phyloP scores from a whole-genome alignment of 2,888 invertebrate species.

The Lepeophtheirus nordmannii region DNA sequence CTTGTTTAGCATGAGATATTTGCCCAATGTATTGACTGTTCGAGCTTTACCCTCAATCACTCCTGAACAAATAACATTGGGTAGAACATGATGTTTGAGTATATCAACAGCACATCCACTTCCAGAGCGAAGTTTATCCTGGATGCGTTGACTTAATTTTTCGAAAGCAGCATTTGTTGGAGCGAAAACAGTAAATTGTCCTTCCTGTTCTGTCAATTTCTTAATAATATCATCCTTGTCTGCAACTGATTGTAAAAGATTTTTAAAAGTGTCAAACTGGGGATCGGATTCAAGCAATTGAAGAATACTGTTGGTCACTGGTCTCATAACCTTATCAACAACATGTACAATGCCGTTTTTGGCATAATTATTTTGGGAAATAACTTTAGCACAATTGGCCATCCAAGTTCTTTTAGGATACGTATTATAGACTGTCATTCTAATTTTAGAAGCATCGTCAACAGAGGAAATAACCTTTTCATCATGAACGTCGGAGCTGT shows the following conservation, averaged over 20 bases:
- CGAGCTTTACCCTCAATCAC: slow-evolving; percentile 43
- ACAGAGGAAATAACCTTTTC: slow-evolving; percentile 32
- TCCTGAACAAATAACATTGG: slow-evolving; percentile 49
- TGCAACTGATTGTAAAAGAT: slow-evolving; percentile 31
- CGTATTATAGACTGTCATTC: slow-evolving; percentile 44
- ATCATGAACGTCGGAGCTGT: slow-evolving; percentile 32
- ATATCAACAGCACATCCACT: slow-evolving; percentile 35
- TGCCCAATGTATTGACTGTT: slow-evolving; percentile 41
- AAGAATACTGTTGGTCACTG: slow-evolving; percentile 42
- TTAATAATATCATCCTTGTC: slow-evolving; percentile 42
- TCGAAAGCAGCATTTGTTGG: slow-evolving; percentile 50
- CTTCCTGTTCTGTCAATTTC: slow-evolving; percentile 38
- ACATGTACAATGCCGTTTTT: slow-evolving; percentile 51
- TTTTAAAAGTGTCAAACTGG: slow-evolving; percentile 44
- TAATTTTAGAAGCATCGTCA: slow-evolving; percentile 38
- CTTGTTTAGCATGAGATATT: slow-evolving; percentile 39
- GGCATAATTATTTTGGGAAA: slow-evolving; percentile 45
- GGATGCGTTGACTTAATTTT: slow-evolving; percentile 34
- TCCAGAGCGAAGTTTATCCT: slow-evolving; percentile 31
- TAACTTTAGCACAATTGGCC: slow-evolving; percentile 51
- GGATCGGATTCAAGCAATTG: slow-evolving; percentile 44
- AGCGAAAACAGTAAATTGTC: slow-evolving; percentile 42
- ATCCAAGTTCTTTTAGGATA: slow-evolving; percentile 41
- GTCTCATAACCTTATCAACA: slow-evolving; percentile 44
- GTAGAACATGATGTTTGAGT: slow-evolving; percentile 49